Evolutionary conservation across 2,797 vertebrate species (phyloP).

Genomic region (Tarsius wallacei): DNA sequence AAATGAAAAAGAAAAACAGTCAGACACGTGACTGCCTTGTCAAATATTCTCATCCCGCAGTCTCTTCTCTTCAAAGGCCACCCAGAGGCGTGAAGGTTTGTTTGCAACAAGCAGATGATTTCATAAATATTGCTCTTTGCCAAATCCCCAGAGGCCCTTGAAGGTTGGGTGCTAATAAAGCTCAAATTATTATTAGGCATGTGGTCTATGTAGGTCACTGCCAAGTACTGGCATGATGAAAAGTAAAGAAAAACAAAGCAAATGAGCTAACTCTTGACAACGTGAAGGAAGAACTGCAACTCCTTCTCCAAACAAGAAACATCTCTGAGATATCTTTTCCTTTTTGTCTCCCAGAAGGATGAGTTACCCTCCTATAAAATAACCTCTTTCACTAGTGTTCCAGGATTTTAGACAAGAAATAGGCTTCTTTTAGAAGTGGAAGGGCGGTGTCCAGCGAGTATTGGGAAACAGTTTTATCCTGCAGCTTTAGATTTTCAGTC

Average conservation of each 20-base stretch:
- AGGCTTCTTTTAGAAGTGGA: not conserved
- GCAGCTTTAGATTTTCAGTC: not conserved
- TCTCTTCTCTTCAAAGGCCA: not conserved
- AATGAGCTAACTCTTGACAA: not conserved
- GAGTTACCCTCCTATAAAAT: not conserved
- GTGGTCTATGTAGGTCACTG: slow-evolving; percentile 55
- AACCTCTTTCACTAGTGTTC: not conserved
- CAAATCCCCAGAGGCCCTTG: slow-evolving; percentile 37
- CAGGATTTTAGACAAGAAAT: not conserved
- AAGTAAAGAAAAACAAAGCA: slow-evolving; percentile 15
- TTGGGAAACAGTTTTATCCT: not conserved
- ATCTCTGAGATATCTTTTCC: not conserved
- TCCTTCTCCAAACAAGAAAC: not conserved
- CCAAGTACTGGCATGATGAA: not conserved
- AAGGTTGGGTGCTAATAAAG: slow-evolving; percentile 64
- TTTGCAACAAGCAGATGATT: slow-evolving; percentile 30
- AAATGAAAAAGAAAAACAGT: not conserved
- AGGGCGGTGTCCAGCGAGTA: fast-evolving
- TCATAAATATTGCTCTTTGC: slow-evolving; percentile 45
- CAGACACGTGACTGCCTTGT: not conserved
- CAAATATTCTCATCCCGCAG: not conserved
- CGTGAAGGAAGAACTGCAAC: too few species aligned
- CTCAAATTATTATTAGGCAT: slow-evolving; percentile 35
- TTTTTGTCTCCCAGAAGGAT: not conserved
- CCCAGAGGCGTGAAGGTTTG: not conserved